Evolutionary conservation across 2,888 invertebrate species (phyloP).

Genomic region (Cepaea hortensis): DNA sequence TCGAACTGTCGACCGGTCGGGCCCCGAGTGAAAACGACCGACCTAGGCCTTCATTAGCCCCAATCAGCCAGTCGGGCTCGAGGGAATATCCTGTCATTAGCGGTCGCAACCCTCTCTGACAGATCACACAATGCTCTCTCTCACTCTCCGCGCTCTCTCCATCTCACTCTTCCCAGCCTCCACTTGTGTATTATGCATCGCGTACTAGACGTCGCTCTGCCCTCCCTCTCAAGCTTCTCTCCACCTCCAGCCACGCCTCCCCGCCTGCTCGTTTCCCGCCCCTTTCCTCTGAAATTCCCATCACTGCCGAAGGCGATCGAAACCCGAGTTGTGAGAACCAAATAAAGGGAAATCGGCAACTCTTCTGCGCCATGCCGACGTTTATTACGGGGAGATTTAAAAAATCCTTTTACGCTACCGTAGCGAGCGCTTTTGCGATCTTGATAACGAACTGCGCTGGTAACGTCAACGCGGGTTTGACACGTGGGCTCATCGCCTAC

Average conservation of each 20-base stretch:
- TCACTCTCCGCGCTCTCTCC: conserved; percentile 1
- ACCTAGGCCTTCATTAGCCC: conserved; percentile 47
- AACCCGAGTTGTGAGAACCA: neutral
- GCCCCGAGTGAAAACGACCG: conserved; percentile 35
- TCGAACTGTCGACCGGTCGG: conserved; percentile 36
- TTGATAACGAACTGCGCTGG: too few species aligned
- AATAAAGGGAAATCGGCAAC: too few species aligned
- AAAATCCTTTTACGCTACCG: too few species aligned
- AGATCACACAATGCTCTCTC: conserved; percentile 10
- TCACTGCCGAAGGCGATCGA: conserved; percentile 19
- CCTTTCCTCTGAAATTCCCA: neutral
- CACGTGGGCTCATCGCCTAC: too few species aligned
- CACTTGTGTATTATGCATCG: neutral
- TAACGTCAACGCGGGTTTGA: too few species aligned
- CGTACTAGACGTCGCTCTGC: neutral
- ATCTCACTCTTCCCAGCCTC: neutral
- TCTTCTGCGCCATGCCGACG: neutral
- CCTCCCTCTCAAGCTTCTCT: neutral
- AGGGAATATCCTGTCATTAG: conserved; percentile 44
- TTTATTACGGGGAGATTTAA: neutral
- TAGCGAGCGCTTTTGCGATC: too few species aligned
- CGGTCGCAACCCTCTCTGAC: conserved; percentile 31
- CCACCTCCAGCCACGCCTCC: conserved; percentile 20
- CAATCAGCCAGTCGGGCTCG: conserved; percentile 44
- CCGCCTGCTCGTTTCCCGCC: neutral